phyloP scores from a whole-genome alignment of 2,797 vertebrate genomes.

The Micropoecilia bifurca region DNA sequence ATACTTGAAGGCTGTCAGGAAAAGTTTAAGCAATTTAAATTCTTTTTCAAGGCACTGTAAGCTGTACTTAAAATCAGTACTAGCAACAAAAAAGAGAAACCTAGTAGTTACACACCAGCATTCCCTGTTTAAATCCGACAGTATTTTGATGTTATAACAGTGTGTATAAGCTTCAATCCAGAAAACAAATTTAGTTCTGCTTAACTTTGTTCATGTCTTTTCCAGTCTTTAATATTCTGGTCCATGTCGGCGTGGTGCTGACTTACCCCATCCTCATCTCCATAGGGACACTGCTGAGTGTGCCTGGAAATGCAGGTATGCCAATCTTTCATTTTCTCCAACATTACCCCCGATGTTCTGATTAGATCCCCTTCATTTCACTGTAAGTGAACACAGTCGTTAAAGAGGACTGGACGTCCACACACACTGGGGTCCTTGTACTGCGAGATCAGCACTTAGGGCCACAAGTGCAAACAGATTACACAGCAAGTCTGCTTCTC shows the following conservation, averaged over 20 bases:
- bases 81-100: not conserved
- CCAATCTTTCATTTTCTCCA: not conserved
- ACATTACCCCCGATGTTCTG: conserved; percentile 1
- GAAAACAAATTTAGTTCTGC: not conserved
- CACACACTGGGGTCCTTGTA: conserved; percentile 30
- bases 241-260: conserved; percentile 94
- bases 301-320: conserved; percentile 97
- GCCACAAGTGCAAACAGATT: conserved; percentile 68
- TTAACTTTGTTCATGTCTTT: conserved; percentile 30
- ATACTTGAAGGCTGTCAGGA: not conserved
- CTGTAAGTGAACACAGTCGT: conserved; percentile 19
- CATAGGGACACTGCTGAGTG: conserved; percentile 96
- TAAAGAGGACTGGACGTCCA: conserved; percentile 35
- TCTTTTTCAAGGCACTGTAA: not conserved
- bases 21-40: not conserved
- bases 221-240: conserved; percentile 95
- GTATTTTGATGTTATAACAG: not conserved
- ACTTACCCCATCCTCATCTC: conserved; percentile 99
- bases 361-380: conserved; percentile 1
- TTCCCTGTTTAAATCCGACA: not conserved
- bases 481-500: conserved; percentile 70
- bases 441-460: conserved; percentile 66
- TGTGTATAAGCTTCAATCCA: not conserved
- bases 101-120: not conserved
- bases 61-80: not conserved